Evolutionary conservation across 2,797 vertebrate species (phyloP).

Genomic region (Gymnocypris eckloni): DNA sequence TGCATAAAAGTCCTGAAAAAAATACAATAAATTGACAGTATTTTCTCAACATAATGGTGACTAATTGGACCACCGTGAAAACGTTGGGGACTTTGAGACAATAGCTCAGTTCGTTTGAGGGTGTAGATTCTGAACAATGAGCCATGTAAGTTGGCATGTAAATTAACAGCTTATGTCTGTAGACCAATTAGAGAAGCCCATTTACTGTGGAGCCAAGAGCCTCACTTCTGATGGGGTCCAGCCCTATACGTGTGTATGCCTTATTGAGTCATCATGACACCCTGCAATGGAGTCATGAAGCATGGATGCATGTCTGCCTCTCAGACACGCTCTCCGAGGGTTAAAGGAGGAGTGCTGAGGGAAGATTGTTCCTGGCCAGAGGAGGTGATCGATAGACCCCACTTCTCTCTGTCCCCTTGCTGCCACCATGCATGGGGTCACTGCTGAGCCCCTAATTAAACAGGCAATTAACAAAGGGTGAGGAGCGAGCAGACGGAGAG

Average conservation of each 20-base stretch:
- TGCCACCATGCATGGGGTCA: constrained; percentile 56
- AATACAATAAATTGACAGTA: neutral
- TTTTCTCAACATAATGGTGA: neutral
- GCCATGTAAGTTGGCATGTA: neutral
- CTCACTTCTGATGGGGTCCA: neutral
- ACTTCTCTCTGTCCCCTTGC: constrained; percentile 38
- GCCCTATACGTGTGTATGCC: neutral
- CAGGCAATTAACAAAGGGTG: constrained; percentile 52
- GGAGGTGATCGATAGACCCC: constrained; percentile 38
- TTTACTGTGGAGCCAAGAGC: constrained; percentile 22
- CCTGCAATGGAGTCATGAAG: neutral
- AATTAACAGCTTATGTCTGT: constrained; percentile 25
- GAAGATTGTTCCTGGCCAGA: constrained; percentile 43
- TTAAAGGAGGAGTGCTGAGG: constrained; percentile 16
- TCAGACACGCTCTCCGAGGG: constrained; percentile 26
- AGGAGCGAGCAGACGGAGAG: constrained; percentile 37
- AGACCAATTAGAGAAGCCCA: constrained; percentile 30
- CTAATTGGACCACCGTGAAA: constrained; percentile 12
- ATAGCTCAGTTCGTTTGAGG: neutral
- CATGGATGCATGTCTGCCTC: neutral
- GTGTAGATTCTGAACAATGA: neutral
- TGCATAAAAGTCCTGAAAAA: neutral
- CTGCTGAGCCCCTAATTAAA: constrained; percentile 57
- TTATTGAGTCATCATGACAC: constrained; percentile 40
- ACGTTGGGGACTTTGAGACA: neutral